Evolutionary conservation across 1,140 invertebrate genomes (phyloP).

Genomic region (Drosophila dunni): DNA sequence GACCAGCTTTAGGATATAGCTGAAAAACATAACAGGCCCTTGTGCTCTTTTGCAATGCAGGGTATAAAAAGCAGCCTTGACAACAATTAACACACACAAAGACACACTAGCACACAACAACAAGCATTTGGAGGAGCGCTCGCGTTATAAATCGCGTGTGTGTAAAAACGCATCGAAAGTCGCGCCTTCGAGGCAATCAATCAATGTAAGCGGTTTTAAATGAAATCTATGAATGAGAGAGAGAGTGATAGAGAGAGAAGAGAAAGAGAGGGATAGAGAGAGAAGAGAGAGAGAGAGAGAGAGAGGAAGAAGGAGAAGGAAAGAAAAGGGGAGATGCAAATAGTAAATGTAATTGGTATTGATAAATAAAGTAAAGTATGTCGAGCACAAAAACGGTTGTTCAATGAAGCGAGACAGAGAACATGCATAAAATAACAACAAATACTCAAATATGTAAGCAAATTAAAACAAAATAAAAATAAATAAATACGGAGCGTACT

Average conservation of each 20-base stretch:
- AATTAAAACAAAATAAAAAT: slow-evolving; percentile 10
- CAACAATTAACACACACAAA: slow-evolving; percentile 69
- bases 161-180: slow-evolving; percentile 72
- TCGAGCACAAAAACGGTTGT: slow-evolving; percentile 62
- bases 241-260: neutral
- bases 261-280: neutral
- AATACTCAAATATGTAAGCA: no score
- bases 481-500: neutral
- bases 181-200: slow-evolving; percentile 76
- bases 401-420: slow-evolving; percentile 60
- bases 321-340: neutral
- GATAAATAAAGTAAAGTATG: slow-evolving; percentile 75
- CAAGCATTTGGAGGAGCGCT: neutral
- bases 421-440: slow-evolving; percentile 1
- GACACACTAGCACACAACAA: slow-evolving; percentile 24
- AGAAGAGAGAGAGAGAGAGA: neutral
- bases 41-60: no score
- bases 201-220: slow-evolving; percentile 77
- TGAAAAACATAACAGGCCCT: slow-evolving; percentile 35
- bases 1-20: neutral
- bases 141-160: slow-evolving; percentile 61
- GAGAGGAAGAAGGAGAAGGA: no score
- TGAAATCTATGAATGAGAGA: slow-evolving; percentile 13
- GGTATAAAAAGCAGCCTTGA: slow-evolving; percentile 70
- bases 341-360: slow-evolving; percentile 64